Evolutionary conservation across 2,797 vertebrate species (phyloP).

Genomic region (Helicolenus hilgendorfi): DNA sequence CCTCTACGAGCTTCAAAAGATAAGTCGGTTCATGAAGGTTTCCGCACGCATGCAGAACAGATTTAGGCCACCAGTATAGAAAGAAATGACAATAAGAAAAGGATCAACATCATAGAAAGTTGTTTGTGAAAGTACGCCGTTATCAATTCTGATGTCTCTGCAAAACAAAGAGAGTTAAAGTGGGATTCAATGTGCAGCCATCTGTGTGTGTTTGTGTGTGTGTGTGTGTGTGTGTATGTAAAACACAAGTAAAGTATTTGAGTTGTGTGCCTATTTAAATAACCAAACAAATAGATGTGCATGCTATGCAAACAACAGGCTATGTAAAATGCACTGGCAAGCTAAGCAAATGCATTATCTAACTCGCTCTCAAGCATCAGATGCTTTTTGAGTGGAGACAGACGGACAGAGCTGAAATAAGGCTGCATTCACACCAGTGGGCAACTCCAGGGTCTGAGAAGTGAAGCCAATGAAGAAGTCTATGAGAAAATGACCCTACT

Average conservation of each 20-base stretch:
- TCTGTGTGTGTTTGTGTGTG: not conserved
- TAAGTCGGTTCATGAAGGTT: conserved; percentile 13
- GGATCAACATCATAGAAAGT: conserved; percentile 4
- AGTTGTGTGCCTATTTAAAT: conserved; percentile 62
- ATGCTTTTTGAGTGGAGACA: conserved; percentile 17
- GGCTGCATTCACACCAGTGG: not conserved
- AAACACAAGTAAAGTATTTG: conserved; percentile 46
- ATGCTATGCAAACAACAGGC: conserved; percentile 78
- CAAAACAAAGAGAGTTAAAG: conserved; percentile 21
- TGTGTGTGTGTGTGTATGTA: not conserved
- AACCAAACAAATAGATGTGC: conserved; percentile 75
- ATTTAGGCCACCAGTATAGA: conserved; percentile 67
- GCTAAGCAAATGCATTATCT: conserved; percentile 85
- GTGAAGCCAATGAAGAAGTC: too few species aligned
- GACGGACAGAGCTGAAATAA: not conserved
- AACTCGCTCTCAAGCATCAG: conserved; percentile 64
- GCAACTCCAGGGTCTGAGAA: too few species aligned
- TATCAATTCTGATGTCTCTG: conserved; percentile 22
- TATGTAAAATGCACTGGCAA: conserved; percentile 76
- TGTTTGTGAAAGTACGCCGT: conserved; percentile 5
- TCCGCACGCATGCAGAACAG: conserved; percentile 53
- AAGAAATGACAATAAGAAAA: not conserved
- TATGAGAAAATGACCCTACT: too few species aligned
- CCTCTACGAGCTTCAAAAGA: conserved; percentile 32
- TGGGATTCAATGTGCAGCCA: not conserved